These are phyloP conservation scores for Motacilla tschutschensis DNA, from an alignment of 2,113 vertebrate genomes.

Conservation along the genomic window DNA sequence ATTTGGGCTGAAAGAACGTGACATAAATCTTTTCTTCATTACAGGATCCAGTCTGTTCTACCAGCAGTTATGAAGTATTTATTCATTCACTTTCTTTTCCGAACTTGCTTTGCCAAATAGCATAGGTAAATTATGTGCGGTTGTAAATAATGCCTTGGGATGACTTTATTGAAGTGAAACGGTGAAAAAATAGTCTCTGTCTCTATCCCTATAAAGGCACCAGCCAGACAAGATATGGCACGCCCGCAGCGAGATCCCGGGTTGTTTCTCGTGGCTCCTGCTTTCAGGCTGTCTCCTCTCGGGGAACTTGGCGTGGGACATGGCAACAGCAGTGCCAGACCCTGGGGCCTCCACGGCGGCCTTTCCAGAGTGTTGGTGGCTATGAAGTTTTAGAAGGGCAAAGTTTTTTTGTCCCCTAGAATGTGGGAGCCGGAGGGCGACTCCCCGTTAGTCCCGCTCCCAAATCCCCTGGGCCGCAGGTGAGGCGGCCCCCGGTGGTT, in stretches of 20 bases:
- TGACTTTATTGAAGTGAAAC: slow-evolving; percentile 77
- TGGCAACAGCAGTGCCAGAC: neutral
- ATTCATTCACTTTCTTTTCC: slow-evolving; percentile 84
- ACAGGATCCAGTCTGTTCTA: slow-evolving; percentile 86
- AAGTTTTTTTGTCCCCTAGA: neutral
- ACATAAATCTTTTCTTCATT: slow-evolving; percentile 98
- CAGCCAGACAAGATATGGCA: neutral
- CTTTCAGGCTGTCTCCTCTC: neutral
- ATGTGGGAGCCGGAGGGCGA: neutral
- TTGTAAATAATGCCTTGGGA: slow-evolving; percentile 80
- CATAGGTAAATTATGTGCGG: slow-evolving; percentile 83
- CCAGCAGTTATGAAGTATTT: slow-evolving; percentile 87
- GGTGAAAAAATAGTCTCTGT: slow-evolving; percentile 30
- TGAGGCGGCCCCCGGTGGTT: neutral
- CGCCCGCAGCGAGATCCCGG: neutral
- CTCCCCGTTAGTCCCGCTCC: rapidly evolving
- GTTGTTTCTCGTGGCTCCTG: neutral
- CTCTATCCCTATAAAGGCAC: slow-evolving; percentile 41
- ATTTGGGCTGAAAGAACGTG: slow-evolving; percentile 93
- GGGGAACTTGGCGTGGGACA: neutral
- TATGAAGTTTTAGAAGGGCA: neutral
- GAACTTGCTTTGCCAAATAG: slow-evolving; percentile 84
- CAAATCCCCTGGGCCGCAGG: neutral
- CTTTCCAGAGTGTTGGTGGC: neutral
- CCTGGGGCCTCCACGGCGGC: neutral